Evolutionary conservation across 2,888 invertebrate genomes (phyloP), one percentile per base, ranked within the genome.

Genomic region (Azorinus chamasolen): DNA sequence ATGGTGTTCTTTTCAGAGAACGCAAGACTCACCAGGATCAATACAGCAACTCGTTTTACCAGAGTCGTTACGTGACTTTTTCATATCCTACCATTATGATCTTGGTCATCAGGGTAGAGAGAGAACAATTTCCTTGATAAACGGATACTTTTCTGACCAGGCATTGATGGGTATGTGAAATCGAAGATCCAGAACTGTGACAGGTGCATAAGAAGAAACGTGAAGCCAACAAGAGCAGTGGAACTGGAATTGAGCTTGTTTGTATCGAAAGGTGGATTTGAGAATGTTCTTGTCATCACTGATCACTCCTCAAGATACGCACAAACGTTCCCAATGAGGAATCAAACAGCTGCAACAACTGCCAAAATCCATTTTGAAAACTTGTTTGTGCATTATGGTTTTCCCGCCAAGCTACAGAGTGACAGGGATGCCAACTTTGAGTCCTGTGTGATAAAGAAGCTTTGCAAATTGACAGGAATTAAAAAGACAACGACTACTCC

Each of bases 101-200:
- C n/a, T n/a, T n/a, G 22, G 25, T 70, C 70, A 70, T 24, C 63
- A 62, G 39, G 70, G 62, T 50, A 16, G 62, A n/a, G 63, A 62
- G 20, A 20, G 70, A 20, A 70, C 70, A 4, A 48, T 25, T 5
- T 53, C 48, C 16, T 24, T 63, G 1, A 50, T 63, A 2, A 70
- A 24, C 27, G 43, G 32, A 39, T 53, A 18, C 61, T 68, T 22
- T 68, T 27, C 18, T 59, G 68, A 59, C 50, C 68, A 27, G 59
- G 59, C 3, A 53, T 66, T 46, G 66, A 57, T 14, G 16, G 16
- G 1, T 46, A 20, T 32, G 20, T 65, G 2, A 16, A 22, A 14
- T 20, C n/a, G n/a, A n/a, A n/a, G n/a, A n/a, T n/a, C n/a, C n/a
- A n/a, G n/a, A n/a, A n/a, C n/a, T n/a, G n/a, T 24, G 3, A 63